Evolutionary conservation across 2,888 invertebrate genomes (phyloP).

Genomic region (Lampropteryx suffumata): DNA sequence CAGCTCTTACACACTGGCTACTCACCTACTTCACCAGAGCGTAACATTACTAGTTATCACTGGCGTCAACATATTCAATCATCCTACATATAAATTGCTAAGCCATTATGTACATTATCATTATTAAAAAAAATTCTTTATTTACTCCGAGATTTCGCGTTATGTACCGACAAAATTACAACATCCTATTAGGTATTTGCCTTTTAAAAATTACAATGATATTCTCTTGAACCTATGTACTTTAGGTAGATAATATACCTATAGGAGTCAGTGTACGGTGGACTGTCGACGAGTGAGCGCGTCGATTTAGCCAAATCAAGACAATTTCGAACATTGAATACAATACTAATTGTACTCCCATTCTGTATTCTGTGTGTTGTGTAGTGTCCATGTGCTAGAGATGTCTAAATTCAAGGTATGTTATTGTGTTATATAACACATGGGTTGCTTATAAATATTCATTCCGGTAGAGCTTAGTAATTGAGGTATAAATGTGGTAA

Average conservation of each 20-base stretch:
- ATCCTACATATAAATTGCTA: background rate
- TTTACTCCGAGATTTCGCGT: constrained; percentile 2
- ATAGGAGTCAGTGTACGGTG: constrained; percentile 9
- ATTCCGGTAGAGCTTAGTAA: no score
- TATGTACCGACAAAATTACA: constrained; percentile 1
- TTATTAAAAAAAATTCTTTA: background rate
- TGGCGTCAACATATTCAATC: background rate
- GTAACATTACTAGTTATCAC: background rate
- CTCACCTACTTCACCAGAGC: no score
- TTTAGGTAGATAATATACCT: background rate
- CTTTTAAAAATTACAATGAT: constrained; percentile 20
- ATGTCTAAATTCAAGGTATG: constrained; percentile 37
- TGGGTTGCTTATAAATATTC: no score
- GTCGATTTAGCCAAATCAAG: constrained; percentile 7
- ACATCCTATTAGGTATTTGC: constrained; percentile 21
- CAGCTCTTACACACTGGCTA: no score
- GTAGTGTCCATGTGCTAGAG: constrained; percentile 26
- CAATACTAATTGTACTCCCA: no score
- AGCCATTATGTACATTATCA: background rate
- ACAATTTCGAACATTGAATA: background rate
- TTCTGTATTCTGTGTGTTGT: constrained; percentile 6
- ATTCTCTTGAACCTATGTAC: constrained; percentile 5
- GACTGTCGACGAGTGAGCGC: constrained; percentile 4
- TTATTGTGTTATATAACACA: no score
- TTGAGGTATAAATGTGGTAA: background rate